These are phyloP conservation scores for Gallinago jamesoni DNA, from an alignment of 2,113 vertebrate genomes.

Conservation along the genomic window DNA sequence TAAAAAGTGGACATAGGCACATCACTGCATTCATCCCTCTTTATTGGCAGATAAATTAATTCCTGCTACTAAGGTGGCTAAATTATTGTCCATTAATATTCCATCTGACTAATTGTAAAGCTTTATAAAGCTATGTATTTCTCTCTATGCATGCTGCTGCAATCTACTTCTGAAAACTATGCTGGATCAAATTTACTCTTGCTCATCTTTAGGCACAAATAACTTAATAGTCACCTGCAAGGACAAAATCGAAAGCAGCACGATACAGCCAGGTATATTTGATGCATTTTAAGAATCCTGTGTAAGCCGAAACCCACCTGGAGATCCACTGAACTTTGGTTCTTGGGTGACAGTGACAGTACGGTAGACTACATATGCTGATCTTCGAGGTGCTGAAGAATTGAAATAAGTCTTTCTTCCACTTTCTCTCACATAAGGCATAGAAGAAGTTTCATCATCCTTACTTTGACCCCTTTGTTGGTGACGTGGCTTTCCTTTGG, in stretches of 20 bases:
- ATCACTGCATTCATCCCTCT: neutral
- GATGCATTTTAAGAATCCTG: neutral
- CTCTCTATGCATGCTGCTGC: neutral
- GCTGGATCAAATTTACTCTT: neutral
- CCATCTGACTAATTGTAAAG: neutral
- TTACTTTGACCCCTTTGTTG: slow-evolving; percentile 53
- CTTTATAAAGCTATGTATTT: neutral
- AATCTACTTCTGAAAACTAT: neutral
- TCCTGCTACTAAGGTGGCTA: neutral
- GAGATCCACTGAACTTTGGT: slow-evolving; percentile 12
- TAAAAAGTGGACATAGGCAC: neutral
- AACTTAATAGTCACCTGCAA: neutral
- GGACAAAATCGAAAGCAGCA: neutral
- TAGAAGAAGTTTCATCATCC: slow-evolving; percentile 36
- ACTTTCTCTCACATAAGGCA: slow-evolving; percentile 34
- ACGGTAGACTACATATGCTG: neutral
- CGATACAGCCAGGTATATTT: too few species aligned
- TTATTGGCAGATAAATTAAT: neutral
- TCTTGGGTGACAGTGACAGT: slow-evolving; percentile 22
- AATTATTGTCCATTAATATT: neutral
- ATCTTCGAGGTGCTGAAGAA: neutral
- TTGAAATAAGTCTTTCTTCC: slow-evolving; percentile 12
- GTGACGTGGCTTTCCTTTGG: slow-evolving; percentile 54
- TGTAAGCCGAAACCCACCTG: slow-evolving; percentile 34
- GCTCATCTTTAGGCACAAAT: neutral